These are phyloP conservation scores for Pollicipes pollicipes DNA, from an alignment of 1,140 invertebrate species.

Conservation along the genomic window DNA sequence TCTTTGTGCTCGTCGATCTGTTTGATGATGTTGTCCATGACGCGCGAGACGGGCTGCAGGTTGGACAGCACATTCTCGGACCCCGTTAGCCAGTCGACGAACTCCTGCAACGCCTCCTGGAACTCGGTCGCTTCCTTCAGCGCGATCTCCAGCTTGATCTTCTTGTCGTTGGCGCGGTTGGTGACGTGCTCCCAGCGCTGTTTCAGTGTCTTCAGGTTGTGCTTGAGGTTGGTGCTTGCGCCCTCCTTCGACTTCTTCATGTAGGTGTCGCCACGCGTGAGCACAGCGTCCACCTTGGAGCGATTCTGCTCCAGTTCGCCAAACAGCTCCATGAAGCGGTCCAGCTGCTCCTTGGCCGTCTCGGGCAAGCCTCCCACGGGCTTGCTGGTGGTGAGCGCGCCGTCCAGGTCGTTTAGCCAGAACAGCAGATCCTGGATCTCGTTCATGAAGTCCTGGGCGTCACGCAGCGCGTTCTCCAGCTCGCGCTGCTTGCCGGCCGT, in stretches of 20 bases:
- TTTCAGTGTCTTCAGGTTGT: slow-evolving; percentile 74
- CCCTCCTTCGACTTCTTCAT: slow-evolving; percentile 54
- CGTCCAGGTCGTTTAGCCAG: slow-evolving; percentile 86
- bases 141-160: slow-evolving; percentile 94
- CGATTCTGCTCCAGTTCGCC: slow-evolving; percentile 80
- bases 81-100: slow-evolving; percentile 87
- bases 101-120: slow-evolving; percentile 71
- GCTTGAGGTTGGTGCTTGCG: slow-evolving; percentile 68
- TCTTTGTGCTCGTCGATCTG: slow-evolving; percentile 95
- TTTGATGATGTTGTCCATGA: slow-evolving; percentile 68
- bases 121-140: slow-evolving; percentile 90
- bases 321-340: slow-evolving; percentile 90
- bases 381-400: slow-evolving; percentile 77
- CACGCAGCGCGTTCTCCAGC: slow-evolving; percentile 74
- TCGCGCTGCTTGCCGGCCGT: slow-evolving; percentile 66
- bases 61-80: slow-evolving; percentile 78
- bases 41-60: slow-evolving; percentile 79
- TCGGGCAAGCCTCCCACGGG: slow-evolving; percentile 92
- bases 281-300: slow-evolving; percentile 70
- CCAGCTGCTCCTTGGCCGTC: slow-evolving; percentile 88
- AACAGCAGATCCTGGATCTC: slow-evolving; percentile 87
- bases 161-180: slow-evolving; percentile 80
- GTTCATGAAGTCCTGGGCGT: slow-evolving; percentile 80
- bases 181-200: slow-evolving; percentile 81
- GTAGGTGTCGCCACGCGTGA: slow-evolving; percentile 80